phyloP scores from a whole-genome alignment of 2,888 invertebrate species.

The Eumerus sabulonum region DNA sequence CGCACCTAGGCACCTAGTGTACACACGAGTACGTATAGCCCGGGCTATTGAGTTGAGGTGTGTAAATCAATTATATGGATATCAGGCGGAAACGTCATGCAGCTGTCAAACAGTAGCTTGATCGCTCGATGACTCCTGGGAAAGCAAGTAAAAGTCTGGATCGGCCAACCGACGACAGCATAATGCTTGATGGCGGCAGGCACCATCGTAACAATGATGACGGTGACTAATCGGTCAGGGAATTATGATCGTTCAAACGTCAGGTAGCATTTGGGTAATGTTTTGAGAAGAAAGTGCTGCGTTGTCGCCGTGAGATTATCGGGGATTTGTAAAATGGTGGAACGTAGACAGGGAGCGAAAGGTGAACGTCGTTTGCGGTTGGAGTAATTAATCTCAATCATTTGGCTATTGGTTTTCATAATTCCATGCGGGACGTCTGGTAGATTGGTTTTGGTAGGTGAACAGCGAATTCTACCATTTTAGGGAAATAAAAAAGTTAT shows the following conservation, averaged over 20 bases:
- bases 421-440: conserved; percentile 29
- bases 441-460: too few relatives aligned
- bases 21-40: not conserved
- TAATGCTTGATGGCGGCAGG: too few relatives aligned
- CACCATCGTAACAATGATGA: conserved; percentile 7
- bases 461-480: too few relatives aligned
- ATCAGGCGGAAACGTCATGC: conserved; percentile 63
- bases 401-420: conserved; percentile 26
- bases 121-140: conserved; percentile 63
- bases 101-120: conserved; percentile 67
- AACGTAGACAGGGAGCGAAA: conserved; percentile 5
- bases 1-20: conserved; percentile 19
- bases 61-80: conserved; percentile 59
- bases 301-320: conserved; percentile 38
- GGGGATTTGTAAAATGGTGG: conserved; percentile 37
- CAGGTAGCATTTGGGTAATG: conserved; percentile 37
- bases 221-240: conserved; percentile 49
- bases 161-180: conserved; percentile 3
- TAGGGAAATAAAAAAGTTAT: too few relatives aligned
- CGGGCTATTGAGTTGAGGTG: conserved; percentile 40
- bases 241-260: conserved; percentile 14
- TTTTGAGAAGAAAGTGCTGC: conserved; percentile 28
- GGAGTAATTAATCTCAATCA: conserved; percentile 41
- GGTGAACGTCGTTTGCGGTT: conserved; percentile 33
- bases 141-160: conserved; percentile 10